Evolutionary conservation across 2,113 vertebrate genomes (phyloP).

Genomic region (Coryphaenoides rupestris): DNA sequence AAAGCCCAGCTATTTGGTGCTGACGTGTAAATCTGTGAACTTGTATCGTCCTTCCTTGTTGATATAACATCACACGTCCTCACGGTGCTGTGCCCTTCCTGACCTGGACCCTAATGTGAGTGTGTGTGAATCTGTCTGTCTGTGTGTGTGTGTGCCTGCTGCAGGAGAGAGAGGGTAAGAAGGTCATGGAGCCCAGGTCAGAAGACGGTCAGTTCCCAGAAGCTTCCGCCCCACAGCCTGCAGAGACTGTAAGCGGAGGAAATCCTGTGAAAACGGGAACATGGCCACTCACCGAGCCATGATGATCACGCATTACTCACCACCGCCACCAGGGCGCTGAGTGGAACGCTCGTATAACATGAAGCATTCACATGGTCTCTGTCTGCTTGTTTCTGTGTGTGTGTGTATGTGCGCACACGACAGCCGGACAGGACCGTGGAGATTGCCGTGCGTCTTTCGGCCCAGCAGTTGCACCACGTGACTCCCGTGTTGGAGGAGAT

Average conservation of each 20-base stretch:
- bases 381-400: neutral
- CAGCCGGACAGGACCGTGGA: constrained; percentile 57
- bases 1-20: too few species aligned
- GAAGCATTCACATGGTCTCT: neutral
- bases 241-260: constrained; percentile 22
- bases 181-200: constrained; percentile 56
- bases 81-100: neutral
- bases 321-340: too few species aligned
- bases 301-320: too few species aligned
- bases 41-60: too few species aligned
- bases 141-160: neutral
- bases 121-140: neutral
- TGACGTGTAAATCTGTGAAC: too few species aligned
- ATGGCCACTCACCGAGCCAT: neutral
- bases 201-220: constrained; percentile 56
- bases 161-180: constrained; percentile 65
- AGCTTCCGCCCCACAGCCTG: constrained; percentile 34
- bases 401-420: constrained; percentile 9
- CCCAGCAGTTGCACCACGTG: constrained; percentile 55
- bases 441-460: constrained; percentile 50
- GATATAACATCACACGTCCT: too few species aligned
- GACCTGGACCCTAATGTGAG: neutral
- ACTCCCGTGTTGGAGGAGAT: constrained; percentile 55
- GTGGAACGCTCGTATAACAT: neutral
- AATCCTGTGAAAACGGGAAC: constrained; percentile 40